A percentile compares a stretch with the other conserved stretches of the same genome.
Conservation (phyloP, 2,797 vertebrate genomes). For the Synaphobranchus kaupii region DNA sequence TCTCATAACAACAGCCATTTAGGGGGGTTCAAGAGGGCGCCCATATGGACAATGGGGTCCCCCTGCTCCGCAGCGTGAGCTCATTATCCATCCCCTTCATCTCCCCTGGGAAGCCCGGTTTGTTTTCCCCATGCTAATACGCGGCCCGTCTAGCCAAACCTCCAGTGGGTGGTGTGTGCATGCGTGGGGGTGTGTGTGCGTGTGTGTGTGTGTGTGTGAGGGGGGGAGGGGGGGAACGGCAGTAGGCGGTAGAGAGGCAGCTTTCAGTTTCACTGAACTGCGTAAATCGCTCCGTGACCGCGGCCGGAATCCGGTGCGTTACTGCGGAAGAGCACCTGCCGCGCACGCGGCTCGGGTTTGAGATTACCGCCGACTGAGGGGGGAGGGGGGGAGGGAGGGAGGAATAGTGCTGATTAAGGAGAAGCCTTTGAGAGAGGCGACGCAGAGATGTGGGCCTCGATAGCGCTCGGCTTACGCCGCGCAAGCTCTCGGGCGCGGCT, state of each 20-base stretch:
- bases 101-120: slow-evolving; percentile 11
- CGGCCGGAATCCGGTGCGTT: not conserved
- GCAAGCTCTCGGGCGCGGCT: slow-evolving; percentile 27
- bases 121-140: slow-evolving; percentile 42
- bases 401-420: slow-evolving; percentile 38
- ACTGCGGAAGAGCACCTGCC: slow-evolving; percentile 14
- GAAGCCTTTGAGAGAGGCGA: slow-evolving; percentile 33
- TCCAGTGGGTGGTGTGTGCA: not conserved
- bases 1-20: slow-evolving; percentile 39
- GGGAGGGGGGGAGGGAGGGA: not conserved
- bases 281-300: not conserved
- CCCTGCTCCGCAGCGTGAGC: slow-evolving; percentile 33
- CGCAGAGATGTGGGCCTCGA: slow-evolving; percentile 34
- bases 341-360: slow-evolving; percentile 24
- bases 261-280: slow-evolving; percentile 32
- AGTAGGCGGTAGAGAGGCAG: not conserved
- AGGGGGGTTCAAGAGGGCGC: slow-evolving; percentile 33
- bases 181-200: not conserved
- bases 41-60: slow-evolving; percentile 40
- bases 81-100: slow-evolving; percentile 40
- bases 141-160: slow-evolving; percentile 31
- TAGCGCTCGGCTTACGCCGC: slow-evolving; percentile 34
- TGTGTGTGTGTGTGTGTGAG: not conserved
- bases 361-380: slow-evolving; percentile 17
- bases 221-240: not conserved